These are phyloP conservation scores for Poeciliopsis infans DNA, from an alignment of 2,797 vertebrate species.

Conservation along the genomic window DNA sequence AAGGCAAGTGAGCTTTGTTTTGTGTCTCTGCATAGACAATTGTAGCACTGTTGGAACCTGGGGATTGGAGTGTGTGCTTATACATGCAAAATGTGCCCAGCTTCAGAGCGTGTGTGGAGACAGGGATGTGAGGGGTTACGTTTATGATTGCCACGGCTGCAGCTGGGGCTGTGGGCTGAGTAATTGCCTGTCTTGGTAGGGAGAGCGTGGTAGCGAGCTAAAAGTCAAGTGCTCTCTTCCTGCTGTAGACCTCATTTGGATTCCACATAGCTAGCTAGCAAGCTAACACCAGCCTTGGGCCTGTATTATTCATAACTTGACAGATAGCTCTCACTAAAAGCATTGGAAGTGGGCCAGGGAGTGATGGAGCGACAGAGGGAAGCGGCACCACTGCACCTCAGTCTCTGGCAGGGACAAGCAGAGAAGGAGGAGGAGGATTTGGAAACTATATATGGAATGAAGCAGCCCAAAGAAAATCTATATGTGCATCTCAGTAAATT, in stretches of 20 bases:
- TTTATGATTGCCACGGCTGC: constrained; percentile 89
- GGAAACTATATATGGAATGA: constrained; percentile 36
- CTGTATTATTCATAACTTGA: constrained; percentile 99
- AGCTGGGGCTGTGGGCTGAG: constrained; percentile 90
- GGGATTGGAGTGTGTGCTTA: constrained; percentile 31
- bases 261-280: constrained; percentile 85
- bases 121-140: constrained; percentile 77
- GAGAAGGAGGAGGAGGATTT: constrained; percentile 34
- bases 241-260: constrained; percentile 97
- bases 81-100: constrained; percentile 39
- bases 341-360: constrained; percentile 93
- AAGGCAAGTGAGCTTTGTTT: constrained; percentile 31
- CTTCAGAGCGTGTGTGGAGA: constrained; percentile 35
- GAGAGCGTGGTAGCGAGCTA: constrained; percentile 87
- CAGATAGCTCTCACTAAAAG: constrained; percentile 98
- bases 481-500: background rate
- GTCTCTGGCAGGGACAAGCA: constrained; percentile 56
- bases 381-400: constrained; percentile 42
- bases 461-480: constrained; percentile 8
- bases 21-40: constrained; percentile 32
- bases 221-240: constrained; percentile 93
- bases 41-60: constrained; percentile 27
- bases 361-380: constrained; percentile 70
- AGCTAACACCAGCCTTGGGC: constrained; percentile 88
- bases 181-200: constrained; percentile 96